A percentile compares a stretch with the other conserved stretches of the same genome.
Conservation (phyloP, 2,888 invertebrate genomes). For the Sphinx pinastri region DNA sequence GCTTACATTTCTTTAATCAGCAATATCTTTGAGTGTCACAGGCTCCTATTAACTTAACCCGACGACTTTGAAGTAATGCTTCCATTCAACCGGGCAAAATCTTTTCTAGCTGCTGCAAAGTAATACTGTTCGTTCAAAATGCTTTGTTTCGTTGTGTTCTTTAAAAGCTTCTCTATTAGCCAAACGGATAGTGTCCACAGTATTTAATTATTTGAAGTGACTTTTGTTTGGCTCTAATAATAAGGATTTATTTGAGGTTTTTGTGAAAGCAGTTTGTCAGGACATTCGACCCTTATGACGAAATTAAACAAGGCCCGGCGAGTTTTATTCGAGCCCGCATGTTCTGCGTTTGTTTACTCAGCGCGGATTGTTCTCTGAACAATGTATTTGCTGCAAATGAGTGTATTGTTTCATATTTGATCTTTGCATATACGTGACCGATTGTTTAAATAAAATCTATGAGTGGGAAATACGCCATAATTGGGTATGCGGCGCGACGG, state of each 20-base stretch:
- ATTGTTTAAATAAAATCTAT: slow-evolving; percentile 34
- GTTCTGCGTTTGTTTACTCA: slow-evolving; percentile 35
- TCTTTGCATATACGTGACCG: slow-evolving; percentile 36
- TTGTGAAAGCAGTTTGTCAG: slow-evolving; percentile 20
- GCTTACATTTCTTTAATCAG: slow-evolving; percentile 56
- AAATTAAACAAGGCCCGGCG: slow-evolving; percentile 41
- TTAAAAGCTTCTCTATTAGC: background rate
- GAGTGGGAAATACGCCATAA: background rate
- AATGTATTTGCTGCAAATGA: slow-evolving; percentile 33
- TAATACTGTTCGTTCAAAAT: slow-evolving; percentile 53
- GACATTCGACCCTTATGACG: slow-evolving; percentile 27
- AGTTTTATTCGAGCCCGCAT: slow-evolving; percentile 49
- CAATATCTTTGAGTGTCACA: slow-evolving; percentile 62
- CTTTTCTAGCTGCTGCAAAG: background rate
- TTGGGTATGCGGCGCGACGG: background rate
- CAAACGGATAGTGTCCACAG: slow-evolving; percentile 1
- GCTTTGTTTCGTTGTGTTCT: slow-evolving; percentile 10
- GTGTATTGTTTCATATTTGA: slow-evolving; percentile 36
- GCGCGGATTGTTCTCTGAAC: slow-evolving; percentile 36
- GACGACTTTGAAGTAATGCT: slow-evolving; percentile 61
- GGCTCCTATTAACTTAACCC: slow-evolving; percentile 58
- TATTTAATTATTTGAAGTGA: slow-evolving; percentile 5
- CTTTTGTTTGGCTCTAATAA: slow-evolving; percentile 5
- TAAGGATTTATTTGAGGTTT: slow-evolving; percentile 38
- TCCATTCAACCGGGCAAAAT: slow-evolving; percentile 48